phyloP scores from a whole-genome alignment of 2,797 vertebrate species.

The Hypotaenidia okinawae region DNA sequence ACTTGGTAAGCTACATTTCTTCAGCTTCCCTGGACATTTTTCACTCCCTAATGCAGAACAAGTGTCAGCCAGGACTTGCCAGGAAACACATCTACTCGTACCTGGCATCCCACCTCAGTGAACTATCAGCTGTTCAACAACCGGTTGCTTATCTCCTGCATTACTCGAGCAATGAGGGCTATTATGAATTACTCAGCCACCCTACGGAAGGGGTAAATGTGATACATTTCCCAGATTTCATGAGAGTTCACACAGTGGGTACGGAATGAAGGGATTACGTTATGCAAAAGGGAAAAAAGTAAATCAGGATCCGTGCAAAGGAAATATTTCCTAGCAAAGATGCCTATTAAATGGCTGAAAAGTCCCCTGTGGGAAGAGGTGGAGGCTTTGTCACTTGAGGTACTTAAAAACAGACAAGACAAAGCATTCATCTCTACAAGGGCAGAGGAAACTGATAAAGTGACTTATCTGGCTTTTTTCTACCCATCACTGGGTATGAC shows the following conservation, averaged over 20 bases:
- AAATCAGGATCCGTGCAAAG: neutral
- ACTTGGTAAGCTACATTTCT: neutral
- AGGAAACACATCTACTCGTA: neutral
- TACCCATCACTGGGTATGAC: neutral
- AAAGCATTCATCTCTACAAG: slow-evolving; percentile 14
- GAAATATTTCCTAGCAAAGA: slow-evolving; percentile 31
- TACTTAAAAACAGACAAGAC: slow-evolving; percentile 43
- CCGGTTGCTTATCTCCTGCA: neutral
- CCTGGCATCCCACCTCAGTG: neutral
- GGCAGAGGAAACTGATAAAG: neutral
- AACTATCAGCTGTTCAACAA: neutral
- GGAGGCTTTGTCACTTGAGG: slow-evolving; percentile 2
- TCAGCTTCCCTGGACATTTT: slow-evolving; percentile 27
- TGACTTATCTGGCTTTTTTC: neutral
- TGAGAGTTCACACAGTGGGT: neutral
- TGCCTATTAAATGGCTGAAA: neutral
- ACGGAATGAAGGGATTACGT: neutral
- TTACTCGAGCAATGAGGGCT: slow-evolving; percentile 1
- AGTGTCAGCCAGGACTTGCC: neutral
- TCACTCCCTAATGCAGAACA: neutral
- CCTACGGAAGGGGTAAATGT: neutral
- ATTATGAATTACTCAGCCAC: slow-evolving; percentile 28
- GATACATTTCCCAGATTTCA: slow-evolving; percentile 7
- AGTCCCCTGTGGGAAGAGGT: neutral
- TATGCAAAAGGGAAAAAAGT: neutral